Evolutionary conservation across 2,113 vertebrate species (phyloP), one percentile per base, ranked within the genome.

Genomic region (Falcunculus frontatus): DNA sequence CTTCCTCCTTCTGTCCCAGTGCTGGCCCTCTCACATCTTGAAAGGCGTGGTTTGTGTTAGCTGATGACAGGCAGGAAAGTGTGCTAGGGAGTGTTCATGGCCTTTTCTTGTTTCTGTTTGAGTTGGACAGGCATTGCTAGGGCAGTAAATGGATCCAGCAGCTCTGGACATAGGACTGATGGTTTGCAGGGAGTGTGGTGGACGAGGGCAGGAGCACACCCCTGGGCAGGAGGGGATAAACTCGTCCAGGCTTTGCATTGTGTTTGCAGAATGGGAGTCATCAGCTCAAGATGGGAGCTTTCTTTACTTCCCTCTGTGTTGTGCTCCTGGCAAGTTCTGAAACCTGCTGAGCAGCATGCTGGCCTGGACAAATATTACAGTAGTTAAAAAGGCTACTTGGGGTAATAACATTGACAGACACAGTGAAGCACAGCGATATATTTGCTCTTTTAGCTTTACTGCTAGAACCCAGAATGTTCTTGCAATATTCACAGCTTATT

Each of bases 141-240:
- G 53, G 42, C 44, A 79, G 19, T 49, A 33, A 62, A 39, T 39
- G n/a, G 20, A 68, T 55, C 44, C 32, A 33, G 50, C 50, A 90
- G 41, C 67, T 87, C 75, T 83, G 42, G 41, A 64, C 84, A 29
- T 33, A 16, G 37, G 35, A 26, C 56, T 39, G 32, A 21, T 56
- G 49, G 29, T 75, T 44, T 87, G 57, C 44, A n/a, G 46, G 49
- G 44, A 6, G 7, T 32, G 46, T 72, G 64, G 59, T 6, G 4
- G 39, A 23, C 0, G 0, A 76, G 39, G 42, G 17, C 0, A 5
- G 42, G 42, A 78, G 39, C 26, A 5, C 0, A 6, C 11, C 0
- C 0, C 32, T 1, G 47, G 60, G 62, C 60, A 32, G 77, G 17
- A 6, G 44, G 30, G 37, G 2, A 26, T 59, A 12, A 74, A 33